These are phyloP conservation scores for Fopius arisanus DNA, from an alignment of 1,140 invertebrate species.

Conservation along the genomic window DNA sequence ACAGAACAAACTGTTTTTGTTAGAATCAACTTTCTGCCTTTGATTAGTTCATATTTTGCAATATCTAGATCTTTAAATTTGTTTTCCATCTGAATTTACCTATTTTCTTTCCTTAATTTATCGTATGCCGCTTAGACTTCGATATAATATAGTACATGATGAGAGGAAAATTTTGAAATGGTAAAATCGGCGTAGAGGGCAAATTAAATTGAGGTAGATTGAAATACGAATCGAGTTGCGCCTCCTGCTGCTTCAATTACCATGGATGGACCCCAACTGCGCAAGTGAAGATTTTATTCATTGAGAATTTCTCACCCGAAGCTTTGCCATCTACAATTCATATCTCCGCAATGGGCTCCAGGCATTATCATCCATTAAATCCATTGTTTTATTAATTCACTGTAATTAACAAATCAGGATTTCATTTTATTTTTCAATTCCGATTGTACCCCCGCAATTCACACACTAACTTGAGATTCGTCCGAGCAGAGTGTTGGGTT, in stretches of 20 bases:
- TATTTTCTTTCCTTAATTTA: conserved; percentile 14
- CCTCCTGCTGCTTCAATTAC: no score
- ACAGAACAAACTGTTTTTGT: conserved; percentile 58
- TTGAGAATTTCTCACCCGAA: no score
- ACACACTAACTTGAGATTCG: conserved; percentile 17
- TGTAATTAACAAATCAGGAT: conserved; percentile 32
- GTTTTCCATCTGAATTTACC: conserved; percentile 30
- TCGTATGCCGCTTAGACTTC: conserved; percentile 63
- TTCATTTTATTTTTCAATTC: conserved; percentile 22
- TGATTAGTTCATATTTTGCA: conserved; percentile 47
- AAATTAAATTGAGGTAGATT: not conserved
- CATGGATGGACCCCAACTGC: no score
- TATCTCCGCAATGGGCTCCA: not conserved
- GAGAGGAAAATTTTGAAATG: conserved; percentile 24
- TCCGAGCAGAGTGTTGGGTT: not conserved
- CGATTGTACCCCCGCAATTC: conserved; percentile 21
- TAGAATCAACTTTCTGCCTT: conserved; percentile 50
- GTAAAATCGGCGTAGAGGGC: conserved; percentile 52
- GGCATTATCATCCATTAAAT: not conserved
- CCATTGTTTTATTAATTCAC: conserved; percentile 13
- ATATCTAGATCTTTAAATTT: conserved; percentile 38
- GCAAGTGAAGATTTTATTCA: no score
- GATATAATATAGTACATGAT: conserved; percentile 32
- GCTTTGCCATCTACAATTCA: conserved; percentile 1
- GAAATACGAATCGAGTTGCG: no score